Conservation (phyloP, 2,113 vertebrate species). For the Brachionichthys hirsutus region DNA sequence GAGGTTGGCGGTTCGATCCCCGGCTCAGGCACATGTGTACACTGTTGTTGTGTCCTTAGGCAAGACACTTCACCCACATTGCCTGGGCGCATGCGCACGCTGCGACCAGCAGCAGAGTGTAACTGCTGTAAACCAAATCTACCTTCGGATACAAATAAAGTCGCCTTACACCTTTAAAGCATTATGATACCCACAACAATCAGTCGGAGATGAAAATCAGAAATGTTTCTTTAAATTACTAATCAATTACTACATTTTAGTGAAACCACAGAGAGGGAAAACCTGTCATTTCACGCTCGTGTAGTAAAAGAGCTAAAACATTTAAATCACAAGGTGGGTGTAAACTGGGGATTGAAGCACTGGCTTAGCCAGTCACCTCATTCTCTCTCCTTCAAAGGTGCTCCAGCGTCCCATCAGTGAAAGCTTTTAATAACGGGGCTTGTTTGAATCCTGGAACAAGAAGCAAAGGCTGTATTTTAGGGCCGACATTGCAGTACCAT, state of each 20-base stretch:
- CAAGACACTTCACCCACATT: too few relatives aligned
- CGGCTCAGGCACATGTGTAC: too few relatives aligned
- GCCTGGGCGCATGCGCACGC: too few relatives aligned
- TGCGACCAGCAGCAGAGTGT: too few relatives aligned
- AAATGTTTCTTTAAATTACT: neutral
- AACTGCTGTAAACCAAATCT: too few relatives aligned
- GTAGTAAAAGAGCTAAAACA: slow-evolving; percentile 7
- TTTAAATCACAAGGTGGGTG: slow-evolving; percentile 23
- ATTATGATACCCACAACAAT: neutral
- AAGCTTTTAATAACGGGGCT: slow-evolving; percentile 61
- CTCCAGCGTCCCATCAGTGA: slow-evolving; percentile 38
- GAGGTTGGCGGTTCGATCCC: too few relatives aligned
- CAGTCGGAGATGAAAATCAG: neutral
- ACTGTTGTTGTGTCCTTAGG: too few relatives aligned
- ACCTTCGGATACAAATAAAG: too few relatives aligned
- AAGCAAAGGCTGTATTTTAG: slow-evolving; percentile 59
- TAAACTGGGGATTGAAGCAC: slow-evolving; percentile 38
- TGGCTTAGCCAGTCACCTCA: slow-evolving; percentile 37
- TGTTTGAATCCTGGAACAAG: slow-evolving; percentile 68
- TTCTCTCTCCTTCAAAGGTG: slow-evolving; percentile 36
- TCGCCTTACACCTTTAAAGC: too few relatives aligned
- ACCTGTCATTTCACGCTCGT: slow-evolving; percentile 3
- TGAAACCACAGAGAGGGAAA: slow-evolving; percentile 22
- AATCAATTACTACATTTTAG: slow-evolving; percentile 4
- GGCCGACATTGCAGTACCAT: slow-evolving; percentile 67